phyloP scores from a whole-genome alignment of 2,888 invertebrate species.

The Beris morrisii region DNA sequence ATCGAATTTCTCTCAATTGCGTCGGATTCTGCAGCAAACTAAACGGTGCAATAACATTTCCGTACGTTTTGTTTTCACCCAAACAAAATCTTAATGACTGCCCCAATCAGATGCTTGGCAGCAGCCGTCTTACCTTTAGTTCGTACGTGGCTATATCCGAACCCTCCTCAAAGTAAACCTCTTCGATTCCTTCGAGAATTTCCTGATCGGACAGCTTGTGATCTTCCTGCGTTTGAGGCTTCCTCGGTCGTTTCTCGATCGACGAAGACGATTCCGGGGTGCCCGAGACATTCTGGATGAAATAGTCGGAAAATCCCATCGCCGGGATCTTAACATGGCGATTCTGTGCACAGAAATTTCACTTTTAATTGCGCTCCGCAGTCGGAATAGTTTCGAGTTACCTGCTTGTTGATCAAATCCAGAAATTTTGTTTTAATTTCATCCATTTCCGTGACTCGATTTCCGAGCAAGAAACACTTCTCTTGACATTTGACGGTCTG shows the following conservation, averaged over 20 bases:
- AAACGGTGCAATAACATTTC: too few relatives aligned
- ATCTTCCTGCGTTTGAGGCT: constrained; percentile 36
- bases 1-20: too few relatives aligned
- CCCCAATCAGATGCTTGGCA: too few relatives aligned
- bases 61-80: too few relatives aligned
- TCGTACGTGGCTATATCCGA: constrained; percentile 51
- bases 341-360: constrained; percentile 40
- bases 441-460: constrained; percentile 48
- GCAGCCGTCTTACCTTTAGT: constrained; percentile 46
- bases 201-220: constrained; percentile 54
- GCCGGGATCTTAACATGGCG: constrained; percentile 56
- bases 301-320: constrained; percentile 57
- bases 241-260: constrained; percentile 32
- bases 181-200: constrained; percentile 53
- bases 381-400: constrained; percentile 37
- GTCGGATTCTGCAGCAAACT: too few relatives aligned
- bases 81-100: too few relatives aligned
- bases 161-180: constrained; percentile 51
- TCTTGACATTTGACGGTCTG: constrained; percentile 22
- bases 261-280: constrained; percentile 42
- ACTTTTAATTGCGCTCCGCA: not conserved
- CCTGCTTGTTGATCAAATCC: constrained; percentile 56
- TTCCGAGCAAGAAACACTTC: not conserved
- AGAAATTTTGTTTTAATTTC: constrained; percentile 55
- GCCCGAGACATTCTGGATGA: constrained; percentile 53